phyloP scores from a whole-genome alignment of 2,888 invertebrate species.

The Cephus pulcher region DNA sequence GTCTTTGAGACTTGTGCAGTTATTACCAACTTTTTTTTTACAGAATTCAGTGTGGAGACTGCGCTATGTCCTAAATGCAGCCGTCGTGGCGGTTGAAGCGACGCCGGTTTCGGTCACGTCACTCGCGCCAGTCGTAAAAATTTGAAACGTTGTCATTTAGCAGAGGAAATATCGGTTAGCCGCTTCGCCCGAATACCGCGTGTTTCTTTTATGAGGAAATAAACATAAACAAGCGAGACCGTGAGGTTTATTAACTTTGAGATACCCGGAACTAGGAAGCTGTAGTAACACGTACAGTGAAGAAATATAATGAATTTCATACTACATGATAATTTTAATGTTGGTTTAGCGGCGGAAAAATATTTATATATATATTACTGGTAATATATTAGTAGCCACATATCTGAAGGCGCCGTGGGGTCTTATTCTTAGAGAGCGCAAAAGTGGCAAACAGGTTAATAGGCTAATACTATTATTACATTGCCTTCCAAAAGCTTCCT shows the following conservation, averaged over 20 bases:
- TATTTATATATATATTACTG: background rate
- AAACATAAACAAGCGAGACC: background rate
- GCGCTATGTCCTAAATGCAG: background rate
- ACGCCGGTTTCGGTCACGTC: background rate
- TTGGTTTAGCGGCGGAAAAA: background rate
- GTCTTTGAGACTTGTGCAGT: background rate
- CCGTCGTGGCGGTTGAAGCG: background rate
- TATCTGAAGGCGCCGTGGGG: background rate
- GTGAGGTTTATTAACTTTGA: background rate
- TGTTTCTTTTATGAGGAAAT: background rate
- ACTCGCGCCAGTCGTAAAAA: background rate
- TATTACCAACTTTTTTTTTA: background rate
- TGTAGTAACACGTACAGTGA: background rate
- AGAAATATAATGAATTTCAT: background rate
- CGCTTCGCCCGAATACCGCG: background rate
- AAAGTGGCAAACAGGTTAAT: background rate
- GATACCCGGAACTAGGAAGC: background rate
- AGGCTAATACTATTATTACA: background rate
- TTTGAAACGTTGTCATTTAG: background rate
- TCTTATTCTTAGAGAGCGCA: background rate
- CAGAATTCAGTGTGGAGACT: background rate
- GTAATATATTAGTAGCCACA: background rate
- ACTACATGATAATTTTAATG: background rate
- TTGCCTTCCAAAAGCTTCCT: background rate
- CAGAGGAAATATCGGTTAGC: background rate